Percentiles rank a stretch among this genome's conserved stretches.
Evolutionary conservation across 1,140 invertebrate species (phyloP).

Genomic region (Parasteatoda tepidariorum): DNA sequence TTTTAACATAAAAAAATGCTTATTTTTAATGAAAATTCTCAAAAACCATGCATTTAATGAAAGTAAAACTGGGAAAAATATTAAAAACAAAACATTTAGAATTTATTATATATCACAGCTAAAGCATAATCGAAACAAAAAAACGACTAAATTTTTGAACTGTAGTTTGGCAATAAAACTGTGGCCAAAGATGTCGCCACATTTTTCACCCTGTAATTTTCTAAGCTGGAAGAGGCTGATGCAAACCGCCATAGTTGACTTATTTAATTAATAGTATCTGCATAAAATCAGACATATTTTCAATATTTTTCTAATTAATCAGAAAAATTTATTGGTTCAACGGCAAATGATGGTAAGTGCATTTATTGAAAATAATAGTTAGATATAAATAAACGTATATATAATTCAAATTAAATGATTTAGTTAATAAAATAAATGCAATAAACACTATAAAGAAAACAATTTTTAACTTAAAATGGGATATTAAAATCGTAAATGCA

Average conservation of each 20-base stretch:
- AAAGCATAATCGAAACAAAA: slow-evolving; percentile 58
- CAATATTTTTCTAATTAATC: not conserved
- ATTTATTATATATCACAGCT: slow-evolving; percentile 57
- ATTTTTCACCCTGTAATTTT: slow-evolving; percentile 51
- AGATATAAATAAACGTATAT: no score
- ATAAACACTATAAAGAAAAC: no score
- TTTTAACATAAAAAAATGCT: no score
- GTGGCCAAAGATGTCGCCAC: slow-evolving; percentile 17
- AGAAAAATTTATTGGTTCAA: slow-evolving; percentile 15
- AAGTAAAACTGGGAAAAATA: slow-evolving; percentile 6
- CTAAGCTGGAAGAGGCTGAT: slow-evolving; percentile 39
- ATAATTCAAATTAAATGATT: no score
- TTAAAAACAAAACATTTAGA: slow-evolving; percentile 27
- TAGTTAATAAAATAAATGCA: no score
- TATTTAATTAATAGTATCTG: slow-evolving; percentile 16
- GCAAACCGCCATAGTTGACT: slow-evolving; percentile 40
- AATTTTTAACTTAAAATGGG: no score
- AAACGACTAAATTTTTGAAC: slow-evolving; percentile 38
- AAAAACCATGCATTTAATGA: slow-evolving; percentile 23
- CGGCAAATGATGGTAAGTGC: slow-evolving; percentile 47
- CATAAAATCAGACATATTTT: slow-evolving; percentile 22
- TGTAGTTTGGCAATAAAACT: slow-evolving; percentile 41
- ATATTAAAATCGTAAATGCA: no score
- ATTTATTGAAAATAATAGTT: not conserved
- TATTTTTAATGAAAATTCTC: slow-evolving; percentile 5